phyloP scores from a whole-genome alignment of 2,113 vertebrate genomes.

The Heterotis niloticus region DNA sequence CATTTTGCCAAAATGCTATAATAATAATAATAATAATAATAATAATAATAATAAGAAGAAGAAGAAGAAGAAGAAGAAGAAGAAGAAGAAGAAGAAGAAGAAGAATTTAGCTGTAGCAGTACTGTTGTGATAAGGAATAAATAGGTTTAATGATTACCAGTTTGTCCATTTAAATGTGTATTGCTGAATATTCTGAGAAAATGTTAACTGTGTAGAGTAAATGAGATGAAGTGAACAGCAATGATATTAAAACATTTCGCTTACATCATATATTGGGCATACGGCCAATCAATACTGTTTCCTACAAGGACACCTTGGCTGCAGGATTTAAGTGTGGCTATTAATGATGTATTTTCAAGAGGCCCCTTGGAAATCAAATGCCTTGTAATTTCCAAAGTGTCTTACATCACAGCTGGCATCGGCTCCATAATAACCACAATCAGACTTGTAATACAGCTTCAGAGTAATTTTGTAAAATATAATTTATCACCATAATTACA shows the following conservation, averaged over 20 bases:
- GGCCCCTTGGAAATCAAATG: conserved; percentile 5
- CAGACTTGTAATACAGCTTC: conserved; percentile 29
- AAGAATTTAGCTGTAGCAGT: background rate
- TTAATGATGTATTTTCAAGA: conserved; percentile 17
- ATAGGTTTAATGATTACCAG: too few relatives aligned
- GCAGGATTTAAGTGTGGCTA: background rate
- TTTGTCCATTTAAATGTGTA: background rate
- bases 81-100: background rate
- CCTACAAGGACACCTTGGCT: conserved; percentile 20
- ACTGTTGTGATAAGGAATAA: too few relatives aligned
- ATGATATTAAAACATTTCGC: background rate
- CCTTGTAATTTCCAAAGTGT: conserved; percentile 29
- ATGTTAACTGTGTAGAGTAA: background rate
- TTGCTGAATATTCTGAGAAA: background rate
- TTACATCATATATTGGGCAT: background rate
- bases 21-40: too few relatives aligned
- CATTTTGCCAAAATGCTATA: too few relatives aligned
- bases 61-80: background rate
- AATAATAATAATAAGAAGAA: background rate
- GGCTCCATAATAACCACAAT: conserved; percentile 23
- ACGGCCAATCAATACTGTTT: conserved; percentile 8
- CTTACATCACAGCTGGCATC: conserved; percentile 27
- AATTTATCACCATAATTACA: conserved; percentile 33
- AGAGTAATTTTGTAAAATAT: conserved; percentile 27
- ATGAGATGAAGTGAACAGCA: background rate